Percentiles rank a stretch among this genome's conserved stretches.
Conservation (phyloP, 53 echinoderm and acorn worm species). For the Hippasteria phrygiana region DNA sequence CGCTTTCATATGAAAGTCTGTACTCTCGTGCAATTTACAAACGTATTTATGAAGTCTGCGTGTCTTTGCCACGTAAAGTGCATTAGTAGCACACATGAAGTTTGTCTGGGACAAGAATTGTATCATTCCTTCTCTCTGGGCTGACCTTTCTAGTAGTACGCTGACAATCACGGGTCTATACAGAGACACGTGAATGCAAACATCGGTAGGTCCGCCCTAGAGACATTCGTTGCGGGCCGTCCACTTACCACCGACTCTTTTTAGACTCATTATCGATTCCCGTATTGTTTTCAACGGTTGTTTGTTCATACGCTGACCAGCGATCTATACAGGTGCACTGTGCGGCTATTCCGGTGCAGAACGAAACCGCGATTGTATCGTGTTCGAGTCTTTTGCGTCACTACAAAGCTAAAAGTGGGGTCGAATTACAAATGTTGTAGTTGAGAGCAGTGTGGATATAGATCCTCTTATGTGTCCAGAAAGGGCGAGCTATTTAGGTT, state of each 20-base stretch:
- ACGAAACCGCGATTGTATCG: neutral
- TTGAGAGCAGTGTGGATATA: neutral
- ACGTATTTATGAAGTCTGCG: too few relatives aligned
- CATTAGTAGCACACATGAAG: too few relatives aligned
- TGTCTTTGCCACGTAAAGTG: too few relatives aligned
- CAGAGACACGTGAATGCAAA: neutral
- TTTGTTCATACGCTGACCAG: neutral
- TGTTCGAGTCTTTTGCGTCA: neutral
- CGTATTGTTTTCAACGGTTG: neutral
- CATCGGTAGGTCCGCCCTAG: neutral
- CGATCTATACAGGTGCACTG: neutral
- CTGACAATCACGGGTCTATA: neutral
- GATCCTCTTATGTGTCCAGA: neutral
- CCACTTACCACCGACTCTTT: neutral
- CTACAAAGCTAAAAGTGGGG: neutral
- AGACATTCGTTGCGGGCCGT: neutral
- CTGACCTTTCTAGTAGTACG: neutral
- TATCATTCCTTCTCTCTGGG: neutral
- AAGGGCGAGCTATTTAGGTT: neutral
- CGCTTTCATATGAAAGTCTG: too few relatives aligned
- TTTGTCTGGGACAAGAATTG: neutral
- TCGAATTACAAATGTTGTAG: neutral
- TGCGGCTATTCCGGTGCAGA: neutral
- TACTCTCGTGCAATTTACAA: too few relatives aligned
- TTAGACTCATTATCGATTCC: neutral